Conservation (phyloP, 2,888 invertebrate species). For the Caenorhabditis macrosperma region DNA sequence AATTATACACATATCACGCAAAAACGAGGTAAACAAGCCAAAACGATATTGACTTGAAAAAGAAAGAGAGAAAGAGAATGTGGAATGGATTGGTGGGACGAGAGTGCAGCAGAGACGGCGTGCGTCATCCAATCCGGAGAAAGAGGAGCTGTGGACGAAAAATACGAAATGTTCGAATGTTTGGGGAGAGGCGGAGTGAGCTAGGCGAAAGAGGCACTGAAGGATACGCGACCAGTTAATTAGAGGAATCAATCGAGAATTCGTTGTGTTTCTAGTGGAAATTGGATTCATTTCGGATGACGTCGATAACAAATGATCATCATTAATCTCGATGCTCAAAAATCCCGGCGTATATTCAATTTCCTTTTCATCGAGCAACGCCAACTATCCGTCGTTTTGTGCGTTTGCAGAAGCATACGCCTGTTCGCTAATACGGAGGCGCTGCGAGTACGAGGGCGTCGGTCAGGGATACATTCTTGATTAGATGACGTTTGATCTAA, state of each 20-base stretch:
- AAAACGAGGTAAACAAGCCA: conserved; percentile 17
- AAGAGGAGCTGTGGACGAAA: not conserved
- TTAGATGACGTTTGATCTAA: conserved; percentile 49
- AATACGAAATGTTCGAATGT: conserved; percentile 36
- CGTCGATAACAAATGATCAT: not conserved
- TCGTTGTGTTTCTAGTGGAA: conserved; percentile 7
- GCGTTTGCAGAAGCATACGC: not conserved
- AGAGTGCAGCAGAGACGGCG: not conserved
- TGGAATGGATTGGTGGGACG: conserved; percentile 13
- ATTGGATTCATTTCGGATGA: not conserved
- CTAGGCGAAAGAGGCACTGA: conserved; percentile 4
- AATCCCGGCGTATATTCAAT: too few species aligned
- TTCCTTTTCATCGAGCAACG: not conserved
- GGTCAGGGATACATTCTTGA: conserved; percentile 33
- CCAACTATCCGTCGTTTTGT: too few species aligned
- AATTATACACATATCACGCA: conserved; percentile 1
- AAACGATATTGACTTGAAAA: conserved; percentile 17
- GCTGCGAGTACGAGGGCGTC: not conserved
- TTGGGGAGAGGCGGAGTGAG: conserved; percentile 15
- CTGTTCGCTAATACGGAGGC: not conserved
- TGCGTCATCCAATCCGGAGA: conserved; percentile 44
- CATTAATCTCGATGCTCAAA: too few species aligned
- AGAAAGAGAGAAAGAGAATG: conserved; percentile 1
- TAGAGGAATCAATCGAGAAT: conserved; percentile 50
- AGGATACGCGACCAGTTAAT: conserved; percentile 25